Evolutionary conservation across 2,113 vertebrate species (phyloP).

Genomic region (Mustelus asterias): DNA sequence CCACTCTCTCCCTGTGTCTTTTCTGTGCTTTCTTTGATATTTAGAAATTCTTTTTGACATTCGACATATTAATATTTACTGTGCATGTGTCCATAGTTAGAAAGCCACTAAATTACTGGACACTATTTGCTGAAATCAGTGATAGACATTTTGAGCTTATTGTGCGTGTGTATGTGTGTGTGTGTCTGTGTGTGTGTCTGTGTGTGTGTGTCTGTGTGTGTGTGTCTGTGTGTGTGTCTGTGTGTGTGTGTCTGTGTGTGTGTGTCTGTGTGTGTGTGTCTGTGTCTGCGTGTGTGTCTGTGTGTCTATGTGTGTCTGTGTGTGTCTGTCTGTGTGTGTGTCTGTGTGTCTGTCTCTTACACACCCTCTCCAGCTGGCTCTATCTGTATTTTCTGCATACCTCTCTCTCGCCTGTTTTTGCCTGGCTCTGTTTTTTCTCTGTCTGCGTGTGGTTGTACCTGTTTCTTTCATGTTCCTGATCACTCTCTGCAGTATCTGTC

Average conservation of each 20-base stretch:
- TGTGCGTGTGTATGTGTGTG: too few species aligned
- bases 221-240: too few species aligned
- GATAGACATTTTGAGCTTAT: too few species aligned
- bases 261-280: too few species aligned
- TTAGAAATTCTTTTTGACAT: not conserved
- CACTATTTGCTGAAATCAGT: not conserved
- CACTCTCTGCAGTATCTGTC: not conserved
- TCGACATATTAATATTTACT: not conserved
- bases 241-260: too few species aligned
- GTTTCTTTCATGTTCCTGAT: not conserved
- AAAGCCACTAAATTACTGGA: not conserved
- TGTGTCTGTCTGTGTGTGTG: too few species aligned
- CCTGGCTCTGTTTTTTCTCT: not conserved
- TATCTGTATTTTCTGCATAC: not conserved
- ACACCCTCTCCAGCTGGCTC: not conserved
- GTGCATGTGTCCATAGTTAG: not conserved
- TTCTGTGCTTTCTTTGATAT: not conserved
- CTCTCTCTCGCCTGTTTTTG: not conserved
- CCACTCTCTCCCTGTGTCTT: not conserved
- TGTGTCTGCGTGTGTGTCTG: too few species aligned
- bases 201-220: too few species aligned
- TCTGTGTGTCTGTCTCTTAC: not conserved
- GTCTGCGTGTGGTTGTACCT: not conserved
- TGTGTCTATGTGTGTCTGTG: too few species aligned
- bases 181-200: too few species aligned